Evolutionary conservation across 2,888 invertebrate species (phyloP).

Genomic region (Lepidonotus clava): DNA sequence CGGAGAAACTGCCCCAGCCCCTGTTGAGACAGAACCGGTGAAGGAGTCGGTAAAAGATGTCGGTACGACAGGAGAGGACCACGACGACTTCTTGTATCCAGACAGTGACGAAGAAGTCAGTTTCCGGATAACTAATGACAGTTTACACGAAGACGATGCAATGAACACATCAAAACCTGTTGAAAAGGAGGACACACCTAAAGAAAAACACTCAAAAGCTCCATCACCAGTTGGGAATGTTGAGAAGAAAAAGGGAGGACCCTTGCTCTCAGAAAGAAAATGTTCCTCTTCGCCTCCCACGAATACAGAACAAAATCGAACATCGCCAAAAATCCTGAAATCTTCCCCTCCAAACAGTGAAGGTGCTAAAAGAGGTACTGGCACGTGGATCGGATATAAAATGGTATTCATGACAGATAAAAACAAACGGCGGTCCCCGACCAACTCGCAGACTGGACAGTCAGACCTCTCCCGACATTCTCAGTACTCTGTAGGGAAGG

Average conservation of each 20-base stretch:
- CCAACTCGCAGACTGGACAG: background rate
- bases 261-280: background rate
- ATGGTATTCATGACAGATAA: background rate
- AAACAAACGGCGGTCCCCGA: background rate
- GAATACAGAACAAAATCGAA: background rate
- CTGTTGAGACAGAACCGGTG: background rate
- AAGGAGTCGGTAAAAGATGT: too few relatives aligned
- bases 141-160: background rate
- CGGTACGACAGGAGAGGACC: too few relatives aligned
- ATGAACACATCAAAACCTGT: background rate
- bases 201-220: background rate
- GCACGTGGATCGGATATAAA: slow-evolving; percentile 26
- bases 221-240: background rate
- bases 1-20: background rate
- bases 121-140: background rate
- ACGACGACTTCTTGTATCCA: background rate
- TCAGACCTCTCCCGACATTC: background rate
- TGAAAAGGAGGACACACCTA: background rate
- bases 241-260: too few relatives aligned
- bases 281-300: background rate
- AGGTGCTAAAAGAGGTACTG: background rate
- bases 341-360: background rate
- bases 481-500: too few relatives aligned
- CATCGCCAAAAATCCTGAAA: background rate
- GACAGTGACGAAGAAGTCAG: slow-evolving; percentile 34